Base-by-base conservation (phyloP, 1,140 invertebrate species). In the Lerema accius region DNA sequence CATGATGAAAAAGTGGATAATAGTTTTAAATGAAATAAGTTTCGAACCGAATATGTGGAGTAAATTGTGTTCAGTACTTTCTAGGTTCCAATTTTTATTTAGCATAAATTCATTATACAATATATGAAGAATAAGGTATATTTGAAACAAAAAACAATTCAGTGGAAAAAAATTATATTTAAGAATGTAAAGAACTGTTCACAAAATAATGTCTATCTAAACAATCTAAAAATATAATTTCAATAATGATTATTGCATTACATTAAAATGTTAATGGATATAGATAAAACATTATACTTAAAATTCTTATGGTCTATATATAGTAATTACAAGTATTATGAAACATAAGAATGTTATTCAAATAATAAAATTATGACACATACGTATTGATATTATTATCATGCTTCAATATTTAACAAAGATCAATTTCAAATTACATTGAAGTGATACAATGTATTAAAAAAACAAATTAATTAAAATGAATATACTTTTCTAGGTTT, bases 201-300 rank as follows among this genome's bases (percentile, higher is more conserved):
- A 68, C 67, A 76, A 73, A 76, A 76, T 76, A 74, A 76, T 72
- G 60, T 61, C 62, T 66, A 68, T 71, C 66, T 64, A 67, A 71
- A 73, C 63, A 58, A 65, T 73, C 65, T 60, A 70, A 71, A 69
- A 70, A 68, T 73, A 73, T 60, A 65, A 59, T 49, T 65, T 63
- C 51, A 66, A 65, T 63, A 66, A 64, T 63, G 40, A 60, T 39
- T 64, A 71, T 71, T 74, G 63, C 63, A 67, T 64, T 53, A 63
- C 23, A 35, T 61, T 46, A 49, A 61, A 40, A 73, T 69, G 51
- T 61, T 32, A 61, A 42, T 58, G 19, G 43, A 63, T 63, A 14
- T 60, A 66, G 11, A 64, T 64, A 63, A 45, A 60, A 60, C 6
- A 55, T 63, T 56, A 55, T 16, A 59, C 15, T 53, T 51, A 63